These are phyloP conservation scores for Numenius arquata DNA, from an alignment of 2,113 vertebrate species.

Conservation along the genomic window DNA sequence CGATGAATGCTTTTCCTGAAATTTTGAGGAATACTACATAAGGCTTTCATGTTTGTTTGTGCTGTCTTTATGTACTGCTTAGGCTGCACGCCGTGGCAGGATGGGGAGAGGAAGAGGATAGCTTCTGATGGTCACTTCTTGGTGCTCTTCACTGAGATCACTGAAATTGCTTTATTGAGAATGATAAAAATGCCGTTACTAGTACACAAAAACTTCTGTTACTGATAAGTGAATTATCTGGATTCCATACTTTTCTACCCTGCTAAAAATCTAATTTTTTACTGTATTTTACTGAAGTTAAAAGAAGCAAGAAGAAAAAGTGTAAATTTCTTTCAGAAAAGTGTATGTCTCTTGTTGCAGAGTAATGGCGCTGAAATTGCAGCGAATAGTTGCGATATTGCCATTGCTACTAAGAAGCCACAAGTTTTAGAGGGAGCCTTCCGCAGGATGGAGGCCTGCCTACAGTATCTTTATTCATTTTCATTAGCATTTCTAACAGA, in stretches of 20 bases:
- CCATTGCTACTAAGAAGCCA: background rate
- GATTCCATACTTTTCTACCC: background rate
- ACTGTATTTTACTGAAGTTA: background rate
- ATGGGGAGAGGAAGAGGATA: background rate
- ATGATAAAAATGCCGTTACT: background rate
- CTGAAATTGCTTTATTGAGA: background rate
- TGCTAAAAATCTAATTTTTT: background rate
- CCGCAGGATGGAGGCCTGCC: background rate
- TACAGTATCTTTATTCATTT: too few relatives aligned
- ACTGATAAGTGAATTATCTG: background rate
- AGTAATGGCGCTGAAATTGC: background rate
- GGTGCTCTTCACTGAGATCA: background rate
- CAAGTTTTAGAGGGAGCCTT: background rate
- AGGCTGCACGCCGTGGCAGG: rapidly evolving
- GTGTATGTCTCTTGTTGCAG: background rate
- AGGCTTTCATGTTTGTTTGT: background rate
- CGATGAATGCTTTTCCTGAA: background rate
- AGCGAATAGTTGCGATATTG: rapidly evolving
- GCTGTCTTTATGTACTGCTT: background rate
- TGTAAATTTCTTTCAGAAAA: background rate
- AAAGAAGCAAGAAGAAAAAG: background rate
- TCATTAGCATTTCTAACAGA: too few relatives aligned
- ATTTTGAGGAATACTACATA: background rate
- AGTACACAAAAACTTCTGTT: background rate
- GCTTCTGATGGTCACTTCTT: background rate